phyloP scores from a whole-genome alignment of 2,888 invertebrate species.

The Epistrophe grossulariae region DNA sequence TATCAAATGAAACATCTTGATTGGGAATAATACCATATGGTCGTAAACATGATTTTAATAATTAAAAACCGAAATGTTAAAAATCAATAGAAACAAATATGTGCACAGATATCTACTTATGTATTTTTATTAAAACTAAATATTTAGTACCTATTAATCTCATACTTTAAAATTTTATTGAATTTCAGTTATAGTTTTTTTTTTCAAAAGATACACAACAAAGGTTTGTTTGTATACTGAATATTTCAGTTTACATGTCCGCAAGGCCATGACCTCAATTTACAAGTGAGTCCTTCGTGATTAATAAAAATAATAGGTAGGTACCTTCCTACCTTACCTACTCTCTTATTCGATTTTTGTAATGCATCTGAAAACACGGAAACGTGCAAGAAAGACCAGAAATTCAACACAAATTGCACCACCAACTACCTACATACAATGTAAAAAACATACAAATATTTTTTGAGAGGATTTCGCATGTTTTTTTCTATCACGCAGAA shows the following conservation, averaged over 20 bases:
- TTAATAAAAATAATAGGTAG: not conserved
- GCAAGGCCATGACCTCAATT: constrained; percentile 16
- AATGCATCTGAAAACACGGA: not conserved
- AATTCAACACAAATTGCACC: constrained; percentile 13
- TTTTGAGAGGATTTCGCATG: constrained; percentile 13
- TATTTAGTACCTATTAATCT: not conserved
- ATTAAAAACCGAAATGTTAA: too few relatives aligned
- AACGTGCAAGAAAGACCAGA: not conserved
- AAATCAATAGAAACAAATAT: too few relatives aligned
- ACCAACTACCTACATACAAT: constrained; percentile 6
- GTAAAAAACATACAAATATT: not conserved
- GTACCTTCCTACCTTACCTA: not conserved
- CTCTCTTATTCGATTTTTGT: not conserved
- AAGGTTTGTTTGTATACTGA: not conserved
- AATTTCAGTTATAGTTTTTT: too few relatives aligned
- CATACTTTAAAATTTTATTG: not conserved
- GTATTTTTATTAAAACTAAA: too few relatives aligned
- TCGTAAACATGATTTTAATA: too few relatives aligned
- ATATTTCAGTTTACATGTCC: not conserved
- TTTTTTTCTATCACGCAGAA: not conserved
- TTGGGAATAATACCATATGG: too few relatives aligned
- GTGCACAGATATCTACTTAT: too few relatives aligned
- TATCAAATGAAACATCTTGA: too few relatives aligned
- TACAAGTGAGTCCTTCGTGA: not conserved
- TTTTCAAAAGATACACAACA: too few relatives aligned